Conservation (phyloP, 2,888 invertebrate genomes). For the Arctia plantaginis region DNA sequence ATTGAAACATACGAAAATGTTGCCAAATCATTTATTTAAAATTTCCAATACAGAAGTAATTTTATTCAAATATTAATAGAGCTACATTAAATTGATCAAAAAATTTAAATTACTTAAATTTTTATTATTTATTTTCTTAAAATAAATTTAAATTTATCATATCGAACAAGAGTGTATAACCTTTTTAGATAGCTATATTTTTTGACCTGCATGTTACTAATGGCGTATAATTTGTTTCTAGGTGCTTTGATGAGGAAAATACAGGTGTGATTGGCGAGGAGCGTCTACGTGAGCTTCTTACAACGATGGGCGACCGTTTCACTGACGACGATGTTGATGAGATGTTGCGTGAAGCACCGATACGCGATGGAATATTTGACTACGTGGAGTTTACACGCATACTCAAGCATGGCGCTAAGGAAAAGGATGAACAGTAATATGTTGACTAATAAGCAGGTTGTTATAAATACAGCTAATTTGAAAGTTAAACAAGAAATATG, state of each 20-base stretch:
- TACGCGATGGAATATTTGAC: conserved; percentile 97
- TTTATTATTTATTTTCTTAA: neutral
- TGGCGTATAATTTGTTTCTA: conserved; percentile 39
- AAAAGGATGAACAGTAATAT: conserved; percentile 96
- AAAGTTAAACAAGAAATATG: neutral
- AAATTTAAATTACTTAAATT: no score
- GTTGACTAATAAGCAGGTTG: conserved; percentile 37
- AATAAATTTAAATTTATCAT: no score
- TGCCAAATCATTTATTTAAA: neutral
- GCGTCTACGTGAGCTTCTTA: conserved; percentile 96
- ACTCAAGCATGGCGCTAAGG: conserved; percentile 99
- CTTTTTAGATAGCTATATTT: neutral
- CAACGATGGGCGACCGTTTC: conserved; percentile 98
- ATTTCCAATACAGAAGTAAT: no score
- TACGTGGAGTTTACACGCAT: conserved; percentile 99
- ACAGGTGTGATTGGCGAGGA: conserved; percentile 97
- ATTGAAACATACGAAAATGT: neutral
- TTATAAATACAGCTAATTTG: conserved; percentile 11
- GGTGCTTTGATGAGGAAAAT: conserved; percentile 99
- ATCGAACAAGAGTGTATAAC: no score
- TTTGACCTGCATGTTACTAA: neutral
- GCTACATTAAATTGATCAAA: no score
- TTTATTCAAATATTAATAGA: no score
- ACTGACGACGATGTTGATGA: conserved; percentile 99
- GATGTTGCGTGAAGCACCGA: conserved; percentile 99